Conservation (phyloP, 2,888 invertebrate species). For the Drosophila flavopinicola region DNA sequence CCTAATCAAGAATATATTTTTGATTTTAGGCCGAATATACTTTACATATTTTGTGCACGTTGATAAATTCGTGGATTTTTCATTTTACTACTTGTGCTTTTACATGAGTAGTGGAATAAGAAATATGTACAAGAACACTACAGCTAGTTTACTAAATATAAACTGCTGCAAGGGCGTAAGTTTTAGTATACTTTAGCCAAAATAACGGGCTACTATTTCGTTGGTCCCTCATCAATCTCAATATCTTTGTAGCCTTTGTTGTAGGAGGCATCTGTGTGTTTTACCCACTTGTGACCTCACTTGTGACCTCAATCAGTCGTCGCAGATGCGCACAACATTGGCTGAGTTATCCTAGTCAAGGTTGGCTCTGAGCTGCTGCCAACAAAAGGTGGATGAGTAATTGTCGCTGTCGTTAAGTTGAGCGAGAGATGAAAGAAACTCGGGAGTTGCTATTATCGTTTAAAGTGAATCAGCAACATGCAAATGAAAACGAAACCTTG, state of each 20-base stretch:
- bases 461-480: slow-evolving; percentile 32
- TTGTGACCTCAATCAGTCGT: slow-evolving; percentile 4
- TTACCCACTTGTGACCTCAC: slow-evolving; percentile 26
- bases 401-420: slow-evolving; percentile 11
- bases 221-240: neutral
- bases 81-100: too few species aligned
- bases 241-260: neutral
- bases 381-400: slow-evolving; percentile 38
- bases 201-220: too few species aligned
- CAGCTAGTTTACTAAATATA: too few species aligned
- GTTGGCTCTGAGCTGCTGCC: slow-evolving; percentile 6
- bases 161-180: too few species aligned
- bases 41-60: too few species aligned
- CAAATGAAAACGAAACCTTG: slow-evolving; percentile 70
- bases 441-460: slow-evolving; percentile 7
- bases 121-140: too few species aligned
- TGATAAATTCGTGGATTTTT: too few species aligned
- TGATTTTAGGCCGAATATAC: too few species aligned
- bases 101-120: too few species aligned
- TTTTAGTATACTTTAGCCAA: too few species aligned
- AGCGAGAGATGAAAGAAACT: slow-evolving; percentile 37
- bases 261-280: neutral
- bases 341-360: slow-evolving; percentile 55
- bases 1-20: too few species aligned
- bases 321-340: slow-evolving; percentile 1